A percentile compares a stretch with the other conserved stretches of the same genome.
phyloP scores from a whole-genome alignment of 2,888 invertebrate species.

The Mesochorus sp. region DNA sequence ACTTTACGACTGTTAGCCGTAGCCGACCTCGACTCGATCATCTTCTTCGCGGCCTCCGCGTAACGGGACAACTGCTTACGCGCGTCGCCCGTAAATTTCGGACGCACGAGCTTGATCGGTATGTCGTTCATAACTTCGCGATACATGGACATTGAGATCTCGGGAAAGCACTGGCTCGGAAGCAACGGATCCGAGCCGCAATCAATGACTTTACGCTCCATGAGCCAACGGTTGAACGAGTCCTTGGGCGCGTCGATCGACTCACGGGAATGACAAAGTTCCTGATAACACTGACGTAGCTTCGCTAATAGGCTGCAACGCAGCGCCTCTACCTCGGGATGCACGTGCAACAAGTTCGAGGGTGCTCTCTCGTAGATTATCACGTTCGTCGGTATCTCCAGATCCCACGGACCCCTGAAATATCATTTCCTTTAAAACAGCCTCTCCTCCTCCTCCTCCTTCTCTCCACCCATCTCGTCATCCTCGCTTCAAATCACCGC shows the following conservation, averaged over 20 bases:
- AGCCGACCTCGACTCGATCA: slow-evolving; percentile 96
- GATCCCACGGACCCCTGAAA: slow-evolving; percentile 93
- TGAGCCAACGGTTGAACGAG: slow-evolving; percentile 97
- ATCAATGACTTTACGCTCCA: slow-evolving; percentile 94
- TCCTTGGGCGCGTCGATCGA: slow-evolving; percentile 97
- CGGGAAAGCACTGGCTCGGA: slow-evolving; percentile 95
- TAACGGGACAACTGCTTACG: slow-evolving; percentile 96
- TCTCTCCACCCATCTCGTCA: too few species aligned
- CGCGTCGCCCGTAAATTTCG: slow-evolving; percentile 97
- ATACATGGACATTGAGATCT: slow-evolving; percentile 97
- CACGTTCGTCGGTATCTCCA: slow-evolving; percentile 96
- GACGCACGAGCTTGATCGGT: slow-evolving; percentile 96
- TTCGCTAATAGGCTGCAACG: slow-evolving; percentile 92
- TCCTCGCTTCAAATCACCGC: too few species aligned
- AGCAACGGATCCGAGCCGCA: slow-evolving; percentile 94
- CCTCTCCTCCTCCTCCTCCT: too few species aligned
- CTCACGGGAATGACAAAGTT: slow-evolving; percentile 95
- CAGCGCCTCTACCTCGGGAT: slow-evolving; percentile 96
- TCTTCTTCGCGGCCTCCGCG: slow-evolving; percentile 98
- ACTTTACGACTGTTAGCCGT: slow-evolving; percentile 97
- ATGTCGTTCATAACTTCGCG: slow-evolving; percentile 99
- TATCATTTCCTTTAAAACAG: too few species aligned
- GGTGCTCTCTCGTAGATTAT: slow-evolving; percentile 94
- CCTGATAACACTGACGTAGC: slow-evolving; percentile 95
- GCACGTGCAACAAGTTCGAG: slow-evolving; percentile 93